A percentile compares a stretch with the other conserved stretches of the same genome.
Evolutionary conservation across 1,140 invertebrate genomes (phyloP).

Genomic region (Leptinotarsa undecemlineata): DNA sequence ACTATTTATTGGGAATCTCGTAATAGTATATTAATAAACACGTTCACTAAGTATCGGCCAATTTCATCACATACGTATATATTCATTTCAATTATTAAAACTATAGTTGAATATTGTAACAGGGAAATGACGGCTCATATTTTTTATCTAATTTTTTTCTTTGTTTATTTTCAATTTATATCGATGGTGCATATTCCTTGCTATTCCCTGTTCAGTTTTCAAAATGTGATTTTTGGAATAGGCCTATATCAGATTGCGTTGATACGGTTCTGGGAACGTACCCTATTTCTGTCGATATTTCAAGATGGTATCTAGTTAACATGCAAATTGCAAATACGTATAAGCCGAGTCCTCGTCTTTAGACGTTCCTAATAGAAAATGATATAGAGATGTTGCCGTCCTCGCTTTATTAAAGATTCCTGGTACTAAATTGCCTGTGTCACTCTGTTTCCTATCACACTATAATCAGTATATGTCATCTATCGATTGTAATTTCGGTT

Average conservation of each 20-base stretch:
- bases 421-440: constrained; percentile 31
- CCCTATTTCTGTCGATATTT: constrained; percentile 49
- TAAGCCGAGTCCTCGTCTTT: constrained; percentile 33
- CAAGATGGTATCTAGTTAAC: constrained; percentile 53
- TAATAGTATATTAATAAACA: too few relatives aligned
- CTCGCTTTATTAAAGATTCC: constrained; percentile 33
- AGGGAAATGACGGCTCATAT: too few relatives aligned
- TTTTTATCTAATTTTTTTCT: too few relatives aligned
- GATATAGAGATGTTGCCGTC: constrained; percentile 35
- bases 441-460: constrained; percentile 30
- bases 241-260: background rate
- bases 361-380: constrained; percentile 40
- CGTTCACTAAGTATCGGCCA: too few relatives aligned
- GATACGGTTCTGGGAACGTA: constrained; percentile 23
- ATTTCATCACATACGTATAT: too few relatives aligned
- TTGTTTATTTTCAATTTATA: too few relatives aligned
- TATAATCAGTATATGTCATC: constrained; percentile 28
- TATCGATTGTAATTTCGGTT: constrained; percentile 27
- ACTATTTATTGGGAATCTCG: too few relatives aligned
- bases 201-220: background rate
- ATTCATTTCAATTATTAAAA: too few relatives aligned
- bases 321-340: constrained; percentile 50
- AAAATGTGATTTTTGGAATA: background rate
- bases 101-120: too few relatives aligned
- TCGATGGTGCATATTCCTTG: too few relatives aligned